Conservation (phyloP, 2,113 vertebrate species). For the Cebus imitator region DNA sequence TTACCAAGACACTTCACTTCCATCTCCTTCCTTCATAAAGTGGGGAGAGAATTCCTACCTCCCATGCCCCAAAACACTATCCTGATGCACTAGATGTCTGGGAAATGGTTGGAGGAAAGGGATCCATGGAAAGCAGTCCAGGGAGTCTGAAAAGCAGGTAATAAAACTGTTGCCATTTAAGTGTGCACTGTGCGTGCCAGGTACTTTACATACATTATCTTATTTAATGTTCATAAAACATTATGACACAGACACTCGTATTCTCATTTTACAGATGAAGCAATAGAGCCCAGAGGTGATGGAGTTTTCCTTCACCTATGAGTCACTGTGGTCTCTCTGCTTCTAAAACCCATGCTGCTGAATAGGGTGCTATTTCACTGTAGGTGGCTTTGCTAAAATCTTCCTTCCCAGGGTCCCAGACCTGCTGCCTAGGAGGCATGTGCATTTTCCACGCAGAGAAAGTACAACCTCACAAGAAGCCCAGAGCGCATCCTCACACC, state of each 20-base stretch:
- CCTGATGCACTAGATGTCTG: neutral
- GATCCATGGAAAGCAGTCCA: neutral
- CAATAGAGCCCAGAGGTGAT: neutral
- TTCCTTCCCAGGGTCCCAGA: neutral
- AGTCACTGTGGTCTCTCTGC: neutral
- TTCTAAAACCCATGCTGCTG: neutral
- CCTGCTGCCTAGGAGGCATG: neutral
- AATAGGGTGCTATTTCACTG: neutral
- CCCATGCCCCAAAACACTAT: neutral
- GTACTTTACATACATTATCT: slow-evolving; percentile 50
- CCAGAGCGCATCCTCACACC: rapidly evolving
- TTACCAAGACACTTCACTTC: neutral
- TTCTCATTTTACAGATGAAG: neutral
- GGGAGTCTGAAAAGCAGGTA: neutral
- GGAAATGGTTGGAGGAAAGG: neutral
- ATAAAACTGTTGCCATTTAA: neutral
- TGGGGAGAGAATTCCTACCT: neutral
- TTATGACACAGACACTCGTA: neutral
- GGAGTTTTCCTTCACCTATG: neutral
- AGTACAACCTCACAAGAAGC: neutral
- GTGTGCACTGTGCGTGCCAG: neutral
- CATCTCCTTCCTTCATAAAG: neutral
- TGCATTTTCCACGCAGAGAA: neutral
- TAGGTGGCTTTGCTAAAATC: neutral
- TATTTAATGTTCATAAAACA: slow-evolving; percentile 58